phyloP scores from a whole-genome alignment of 2,797 vertebrate species.

The Smutsia gigantea region DNA sequence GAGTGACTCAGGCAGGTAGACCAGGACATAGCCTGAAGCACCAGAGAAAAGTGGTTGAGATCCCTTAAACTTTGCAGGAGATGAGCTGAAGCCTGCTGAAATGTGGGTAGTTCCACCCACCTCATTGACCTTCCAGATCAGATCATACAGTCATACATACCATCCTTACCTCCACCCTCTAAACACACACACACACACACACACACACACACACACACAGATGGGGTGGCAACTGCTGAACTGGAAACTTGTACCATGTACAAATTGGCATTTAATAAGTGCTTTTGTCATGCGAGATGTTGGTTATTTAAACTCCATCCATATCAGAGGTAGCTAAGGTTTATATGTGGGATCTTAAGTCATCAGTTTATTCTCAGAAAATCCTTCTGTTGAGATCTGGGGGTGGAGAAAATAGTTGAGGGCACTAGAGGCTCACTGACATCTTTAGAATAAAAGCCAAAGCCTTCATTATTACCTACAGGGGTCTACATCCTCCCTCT shows the following conservation, averaged over 20 bases:
- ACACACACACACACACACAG: not conserved
- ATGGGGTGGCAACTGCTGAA: not conserved
- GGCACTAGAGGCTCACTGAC: not conserved
- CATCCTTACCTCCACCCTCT: not conserved
- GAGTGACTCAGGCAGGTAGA: not conserved
- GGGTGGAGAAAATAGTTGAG: not conserved
- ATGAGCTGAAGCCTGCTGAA: not conserved
- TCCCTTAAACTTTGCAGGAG: not conserved
- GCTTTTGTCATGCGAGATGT: slow-evolving; percentile 18
- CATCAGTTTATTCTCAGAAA: slow-evolving; percentile 32
- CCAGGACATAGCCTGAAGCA: not conserved
- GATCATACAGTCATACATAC: not conserved
- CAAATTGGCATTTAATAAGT: not conserved
- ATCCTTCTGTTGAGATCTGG: not conserved
- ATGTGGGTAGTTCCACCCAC: not conserved
- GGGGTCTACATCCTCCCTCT: not conserved
- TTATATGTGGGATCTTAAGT: slow-evolving; percentile 17
- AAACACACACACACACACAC: not conserved
- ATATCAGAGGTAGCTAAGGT: slow-evolving; percentile 12
- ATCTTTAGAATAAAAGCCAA: not conserved
- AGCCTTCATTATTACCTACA: not conserved
- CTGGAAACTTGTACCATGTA: not conserved
- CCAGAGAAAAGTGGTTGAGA: not conserved
- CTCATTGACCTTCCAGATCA: slow-evolving; percentile 9
- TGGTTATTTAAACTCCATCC: not conserved